phyloP scores from a whole-genome alignment of 2,113 vertebrate genomes.

The Cynoglossus semilaevis region DNA sequence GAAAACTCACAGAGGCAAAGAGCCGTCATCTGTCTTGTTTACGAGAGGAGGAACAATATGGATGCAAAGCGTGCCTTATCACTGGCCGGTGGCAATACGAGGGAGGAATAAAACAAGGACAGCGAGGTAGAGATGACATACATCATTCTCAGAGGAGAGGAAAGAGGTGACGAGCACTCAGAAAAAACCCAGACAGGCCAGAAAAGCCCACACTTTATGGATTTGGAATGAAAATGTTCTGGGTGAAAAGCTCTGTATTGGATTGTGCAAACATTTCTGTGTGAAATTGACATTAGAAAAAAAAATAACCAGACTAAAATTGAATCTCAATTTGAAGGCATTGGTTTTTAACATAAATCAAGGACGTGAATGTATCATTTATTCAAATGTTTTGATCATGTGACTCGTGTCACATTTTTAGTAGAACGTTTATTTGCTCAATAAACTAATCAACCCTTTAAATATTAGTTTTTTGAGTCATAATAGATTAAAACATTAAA shows the following conservation, averaged over 20 bases:
- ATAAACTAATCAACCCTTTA: no score
- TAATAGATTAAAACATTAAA: no score
- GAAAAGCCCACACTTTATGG: slow-evolving; percentile 5
- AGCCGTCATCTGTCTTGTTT: slow-evolving; percentile 69
- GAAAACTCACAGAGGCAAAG: slow-evolving; percentile 51
- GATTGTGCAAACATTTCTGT: not conserved
- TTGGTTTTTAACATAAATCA: no score
- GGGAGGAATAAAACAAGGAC: slow-evolving; percentile 45
- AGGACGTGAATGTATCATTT: no score
- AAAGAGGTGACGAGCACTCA: slow-evolving; percentile 2
- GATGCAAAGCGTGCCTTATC: slow-evolving; percentile 50
- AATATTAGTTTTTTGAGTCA: no score
- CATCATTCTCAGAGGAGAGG: slow-evolving; percentile 29
- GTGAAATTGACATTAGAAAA: not conserved
- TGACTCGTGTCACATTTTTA: no score
- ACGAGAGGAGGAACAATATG: slow-evolving; percentile 63
- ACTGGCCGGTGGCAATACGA: slow-evolving; percentile 31
- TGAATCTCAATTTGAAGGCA: not conserved
- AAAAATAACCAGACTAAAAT: not conserved
- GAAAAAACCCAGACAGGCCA: slow-evolving; percentile 4
- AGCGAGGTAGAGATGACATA: slow-evolving; percentile 29
- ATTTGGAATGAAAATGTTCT: slow-evolving; percentile 11
- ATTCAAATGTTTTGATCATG: no score
- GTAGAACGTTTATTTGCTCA: no score
- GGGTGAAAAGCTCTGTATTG: not conserved